Evolutionary conservation across 2,113 vertebrate species (phyloP).

Genomic region (Asarcornis scutulata): DNA sequence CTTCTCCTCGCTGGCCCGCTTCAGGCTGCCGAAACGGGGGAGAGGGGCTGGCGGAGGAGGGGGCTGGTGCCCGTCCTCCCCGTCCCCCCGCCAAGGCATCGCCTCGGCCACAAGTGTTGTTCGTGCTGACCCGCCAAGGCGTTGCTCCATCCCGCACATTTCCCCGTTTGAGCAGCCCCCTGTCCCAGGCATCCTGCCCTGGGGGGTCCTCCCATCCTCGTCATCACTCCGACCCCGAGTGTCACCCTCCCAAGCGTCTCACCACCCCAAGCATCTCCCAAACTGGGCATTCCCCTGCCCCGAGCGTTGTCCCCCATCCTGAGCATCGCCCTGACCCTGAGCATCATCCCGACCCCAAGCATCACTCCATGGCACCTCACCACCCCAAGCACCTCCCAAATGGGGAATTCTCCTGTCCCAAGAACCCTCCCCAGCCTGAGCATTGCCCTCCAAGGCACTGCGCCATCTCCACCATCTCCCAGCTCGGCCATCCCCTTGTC

Average conservation of each 20-base stretch:
- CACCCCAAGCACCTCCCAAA: not conserved
- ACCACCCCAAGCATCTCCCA: not conserved
- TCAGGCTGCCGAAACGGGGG: conserved; percentile 73
- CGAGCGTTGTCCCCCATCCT: not conserved
- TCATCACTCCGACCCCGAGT: not conserved
- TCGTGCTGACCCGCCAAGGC: not conserved
- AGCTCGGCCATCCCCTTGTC: not conserved
- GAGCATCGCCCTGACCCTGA: not conserved
- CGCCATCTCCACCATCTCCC: not conserved
- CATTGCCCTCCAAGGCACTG: too few relatives aligned
- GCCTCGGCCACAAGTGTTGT: fast-evolving
- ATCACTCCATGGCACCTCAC: not conserved
- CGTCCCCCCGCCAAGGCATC: not conserved
- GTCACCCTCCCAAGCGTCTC: not conserved
- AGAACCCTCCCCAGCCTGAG: not conserved
- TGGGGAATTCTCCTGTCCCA: too few relatives aligned
- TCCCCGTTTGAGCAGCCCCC: not conserved
- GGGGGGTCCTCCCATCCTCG: not conserved
- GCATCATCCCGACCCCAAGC: not conserved
- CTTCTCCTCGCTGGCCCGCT: conserved; percentile 88
- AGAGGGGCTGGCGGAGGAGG: not conserved
- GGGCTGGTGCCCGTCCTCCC: not conserved
- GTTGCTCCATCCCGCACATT: fast-evolving
- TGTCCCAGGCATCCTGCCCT: not conserved
- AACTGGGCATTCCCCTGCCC: not conserved